Evolutionary conservation across 2,888 invertebrate genomes (phyloP).

Genomic region (Eristalis arbustorum): DNA sequence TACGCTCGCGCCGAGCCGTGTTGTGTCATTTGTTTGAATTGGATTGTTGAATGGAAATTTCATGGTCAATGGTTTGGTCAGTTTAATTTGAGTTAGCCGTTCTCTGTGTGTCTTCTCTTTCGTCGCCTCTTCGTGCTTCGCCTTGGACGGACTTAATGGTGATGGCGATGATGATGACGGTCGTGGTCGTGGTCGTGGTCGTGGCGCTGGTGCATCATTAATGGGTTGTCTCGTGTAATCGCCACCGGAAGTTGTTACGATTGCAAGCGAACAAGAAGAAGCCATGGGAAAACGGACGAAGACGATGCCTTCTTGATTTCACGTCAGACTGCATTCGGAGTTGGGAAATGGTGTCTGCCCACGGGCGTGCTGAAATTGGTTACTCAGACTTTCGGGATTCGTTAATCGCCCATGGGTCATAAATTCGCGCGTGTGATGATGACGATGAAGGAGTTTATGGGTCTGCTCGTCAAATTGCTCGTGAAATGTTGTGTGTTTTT

Average conservation of each 20-base stretch:
- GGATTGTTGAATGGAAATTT: slow-evolving; percentile 58
- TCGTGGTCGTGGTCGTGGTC: slow-evolving; percentile 17
- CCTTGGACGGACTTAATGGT: slow-evolving; percentile 38
- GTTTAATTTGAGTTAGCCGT: slow-evolving; percentile 37
- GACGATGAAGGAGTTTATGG: background rate
- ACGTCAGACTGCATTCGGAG: background rate
- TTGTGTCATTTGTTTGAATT: slow-evolving; percentile 49
- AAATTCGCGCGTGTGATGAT: background rate
- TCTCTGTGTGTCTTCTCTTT: background rate
- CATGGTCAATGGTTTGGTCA: slow-evolving; percentile 62
- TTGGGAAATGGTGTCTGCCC: background rate
- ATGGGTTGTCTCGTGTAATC: slow-evolving; percentile 57
- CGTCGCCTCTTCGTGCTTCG: slow-evolving; percentile 41
- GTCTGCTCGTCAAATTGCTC: background rate
- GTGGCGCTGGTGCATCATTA: slow-evolving; percentile 62
- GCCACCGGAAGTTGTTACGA: slow-evolving; percentile 65
- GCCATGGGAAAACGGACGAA: slow-evolving; percentile 10
- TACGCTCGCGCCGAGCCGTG: slow-evolving; percentile 18
- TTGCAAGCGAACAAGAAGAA: slow-evolving; percentile 5
- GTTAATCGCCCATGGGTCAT: background rate
- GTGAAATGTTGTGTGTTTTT: background rate
- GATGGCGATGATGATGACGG: slow-evolving; percentile 42
- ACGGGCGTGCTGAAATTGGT: background rate
- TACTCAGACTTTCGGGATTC: background rate
- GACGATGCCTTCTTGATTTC: slow-evolving; percentile 6